Evolutionary conservation across 2,113 vertebrate species (phyloP).

Genomic region (Chaenocephalus aceratus): DNA sequence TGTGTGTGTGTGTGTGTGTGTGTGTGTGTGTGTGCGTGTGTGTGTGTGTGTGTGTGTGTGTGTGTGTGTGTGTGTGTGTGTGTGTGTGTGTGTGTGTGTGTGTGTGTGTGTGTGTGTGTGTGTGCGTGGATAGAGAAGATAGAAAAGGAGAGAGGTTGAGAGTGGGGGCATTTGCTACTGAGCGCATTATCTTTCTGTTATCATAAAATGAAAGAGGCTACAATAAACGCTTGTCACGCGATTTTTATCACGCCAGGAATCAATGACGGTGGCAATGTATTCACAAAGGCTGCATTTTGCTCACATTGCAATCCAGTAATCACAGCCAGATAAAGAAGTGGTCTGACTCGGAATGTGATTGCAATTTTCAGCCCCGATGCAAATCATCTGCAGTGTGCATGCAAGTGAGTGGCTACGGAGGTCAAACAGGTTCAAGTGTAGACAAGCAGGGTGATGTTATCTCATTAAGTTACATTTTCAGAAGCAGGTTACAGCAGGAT

Average conservation of each 20-base stretch:
- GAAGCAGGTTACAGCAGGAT: neutral
- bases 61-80: too few species aligned
- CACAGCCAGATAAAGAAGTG: neutral
- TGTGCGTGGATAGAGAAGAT: neutral
- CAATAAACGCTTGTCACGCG: neutral
- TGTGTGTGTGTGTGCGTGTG: too few species aligned
- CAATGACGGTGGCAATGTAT: neutral
- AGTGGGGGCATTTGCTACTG: constrained; percentile 6
- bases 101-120: too few species aligned
- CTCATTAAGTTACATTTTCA: constrained; percentile 22
- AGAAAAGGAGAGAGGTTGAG: neutral
- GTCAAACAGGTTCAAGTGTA: constrained; percentile 16
- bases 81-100: too few species aligned
- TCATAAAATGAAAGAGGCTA: neutral
- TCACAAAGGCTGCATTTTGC: neutral
- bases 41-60: too few species aligned
- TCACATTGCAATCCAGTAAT: constrained; percentile 1
- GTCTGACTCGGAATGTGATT: neutral
- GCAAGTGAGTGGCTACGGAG: neutral
- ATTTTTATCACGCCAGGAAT: constrained; percentile 17
- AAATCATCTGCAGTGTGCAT: constrained; percentile 16
- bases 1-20: too few species aligned
- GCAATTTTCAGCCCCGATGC: neutral
- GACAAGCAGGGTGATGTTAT: constrained; percentile 17
- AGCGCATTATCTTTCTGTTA: constrained; percentile 13